A percentile compares a stretch with the other conserved stretches of the same genome.
Evolutionary conservation across 1,140 invertebrate species (phyloP).

Genomic region (Zeugodacus cucurbitae): DNA sequence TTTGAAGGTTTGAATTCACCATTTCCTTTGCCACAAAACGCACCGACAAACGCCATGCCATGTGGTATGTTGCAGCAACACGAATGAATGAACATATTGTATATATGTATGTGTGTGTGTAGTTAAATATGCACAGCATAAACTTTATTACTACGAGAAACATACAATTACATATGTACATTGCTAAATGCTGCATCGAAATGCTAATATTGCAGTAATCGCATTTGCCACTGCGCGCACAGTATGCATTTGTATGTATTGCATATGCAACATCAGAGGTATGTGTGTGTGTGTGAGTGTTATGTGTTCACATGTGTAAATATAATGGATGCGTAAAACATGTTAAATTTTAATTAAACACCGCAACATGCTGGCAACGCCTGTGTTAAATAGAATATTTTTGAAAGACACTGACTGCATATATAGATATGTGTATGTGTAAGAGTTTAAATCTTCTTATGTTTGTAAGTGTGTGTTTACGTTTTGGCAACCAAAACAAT

Average conservation of each 20-base stretch:
- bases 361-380: not conserved
- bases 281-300: not conserved
- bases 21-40: not conserved
- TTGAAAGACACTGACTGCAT: not conserved
- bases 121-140: not conserved
- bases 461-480: not conserved
- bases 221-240: not conserved
- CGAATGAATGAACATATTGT: not conserved
- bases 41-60: not conserved
- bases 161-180: not conserved
- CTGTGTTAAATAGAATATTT: not conserved
- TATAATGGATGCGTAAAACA: not conserved
- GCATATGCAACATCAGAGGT: not conserved
- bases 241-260: no score
- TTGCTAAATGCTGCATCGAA: not conserved
- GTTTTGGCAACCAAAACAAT: not conserved
- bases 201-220: conserved; percentile 7
- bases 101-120: not conserved
- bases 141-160: not conserved
- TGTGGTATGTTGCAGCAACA: not conserved
- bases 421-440: not conserved
- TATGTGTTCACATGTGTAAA: not conserved
- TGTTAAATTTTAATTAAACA: conserved; percentile 7
- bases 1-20: not conserved
- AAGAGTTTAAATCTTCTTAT: not conserved